A percentile compares a stretch with the other conserved stretches of the same genome.
These are phyloP conservation scores for Neoniphon sammara DNA, from an alignment of 2,797 vertebrate genomes.

Conservation along the genomic window DNA sequence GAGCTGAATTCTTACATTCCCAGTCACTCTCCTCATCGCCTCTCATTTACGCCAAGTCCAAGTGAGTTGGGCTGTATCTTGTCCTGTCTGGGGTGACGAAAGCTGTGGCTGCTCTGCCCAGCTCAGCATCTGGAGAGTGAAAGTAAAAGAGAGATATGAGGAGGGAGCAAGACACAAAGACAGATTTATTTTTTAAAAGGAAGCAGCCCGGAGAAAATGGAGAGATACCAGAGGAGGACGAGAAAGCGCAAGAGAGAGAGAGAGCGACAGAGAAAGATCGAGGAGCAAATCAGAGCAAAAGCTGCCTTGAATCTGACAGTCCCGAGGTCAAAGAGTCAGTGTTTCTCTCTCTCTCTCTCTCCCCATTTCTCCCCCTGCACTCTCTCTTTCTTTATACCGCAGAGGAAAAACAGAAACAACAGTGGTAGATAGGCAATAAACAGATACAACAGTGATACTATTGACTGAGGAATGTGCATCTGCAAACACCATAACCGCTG, in stretches of 20 bases:
- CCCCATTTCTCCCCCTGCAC: not conserved
- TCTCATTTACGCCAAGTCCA: constrained; percentile 43
- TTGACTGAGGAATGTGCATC: constrained; percentile 65
- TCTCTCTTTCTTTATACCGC: constrained; percentile 19
- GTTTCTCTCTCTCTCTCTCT: not conserved
- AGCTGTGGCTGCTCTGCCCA: constrained; percentile 44
- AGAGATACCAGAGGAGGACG: not conserved
- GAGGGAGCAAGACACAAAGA: constrained; percentile 20
- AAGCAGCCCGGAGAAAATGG: constrained; percentile 24
- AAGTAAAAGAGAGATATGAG: constrained; percentile 21
- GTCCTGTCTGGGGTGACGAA: constrained; percentile 57
- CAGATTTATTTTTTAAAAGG: constrained; percentile 23
- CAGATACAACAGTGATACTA: constrained; percentile 57
- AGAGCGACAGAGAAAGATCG: constrained; percentile 8
- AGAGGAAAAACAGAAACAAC: constrained; percentile 35
- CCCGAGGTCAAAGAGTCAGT: not conserved
- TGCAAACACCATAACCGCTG: constrained; percentile 42
- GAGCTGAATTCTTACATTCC: constrained; percentile 53
- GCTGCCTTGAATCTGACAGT: constrained; percentile 29
- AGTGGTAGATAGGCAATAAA: constrained; percentile 37
- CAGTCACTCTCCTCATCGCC: constrained; percentile 47
- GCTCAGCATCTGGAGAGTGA: constrained; percentile 61
- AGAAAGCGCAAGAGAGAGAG: not conserved
- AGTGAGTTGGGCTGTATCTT: constrained; percentile 56
- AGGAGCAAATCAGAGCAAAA: constrained; percentile 37